Base-by-base conservation (phyloP, 2,113 vertebrate genomes). In the Ivindomyrus marchei region DNA sequence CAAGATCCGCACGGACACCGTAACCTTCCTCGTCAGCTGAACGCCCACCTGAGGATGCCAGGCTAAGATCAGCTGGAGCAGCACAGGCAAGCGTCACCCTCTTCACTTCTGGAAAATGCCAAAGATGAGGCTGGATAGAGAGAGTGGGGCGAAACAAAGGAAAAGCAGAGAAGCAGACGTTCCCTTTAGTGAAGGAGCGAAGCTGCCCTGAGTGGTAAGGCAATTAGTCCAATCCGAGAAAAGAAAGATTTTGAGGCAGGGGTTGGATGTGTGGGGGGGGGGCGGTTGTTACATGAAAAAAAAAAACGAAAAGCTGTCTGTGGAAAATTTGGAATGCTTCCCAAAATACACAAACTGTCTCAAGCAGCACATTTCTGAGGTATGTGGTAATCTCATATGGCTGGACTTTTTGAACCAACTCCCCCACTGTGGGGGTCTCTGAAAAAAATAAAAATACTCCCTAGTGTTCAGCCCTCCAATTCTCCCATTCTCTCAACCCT, bases 221-320 rank as follows among this genome's bases (percentile, higher is more conserved):
- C 93, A 95, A 95, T 95, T 95, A 93, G 90, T 94, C 92, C 90
- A 92, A 94, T 94, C 92, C 92, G 91, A 27, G 21, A 24, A 1
- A 91, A 74, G 39, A 27, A 17, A 66, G 1, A 24, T 80, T 52
- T 36, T 31, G 50, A 49, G 88, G 36, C 77, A 50, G 83, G 3
- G 56, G n/a, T 6, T n/a, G 21, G 52, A 21, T 27, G 47, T 7
- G 5, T 47, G 45, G 17, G 87, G 19, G 10, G 46, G 50, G 53
- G 58, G 66, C 27, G 87, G 10, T 5, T 58, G 89, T n/a, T n/a
- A 62, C 24, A 62, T 70, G 2, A 27, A 27, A 21, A 21, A 6
- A 92, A 95, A 95, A 96, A 95, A 95, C 94, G 94, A 95, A 95
- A 95, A 93, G 4, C 93, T 94, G 93, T 96, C 95, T 94, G 93